Evolutionary conservation across 2,888 invertebrate genomes (phyloP), one percentile per base, ranked within the genome.

Genomic region (Tenthredo notha): DNA sequence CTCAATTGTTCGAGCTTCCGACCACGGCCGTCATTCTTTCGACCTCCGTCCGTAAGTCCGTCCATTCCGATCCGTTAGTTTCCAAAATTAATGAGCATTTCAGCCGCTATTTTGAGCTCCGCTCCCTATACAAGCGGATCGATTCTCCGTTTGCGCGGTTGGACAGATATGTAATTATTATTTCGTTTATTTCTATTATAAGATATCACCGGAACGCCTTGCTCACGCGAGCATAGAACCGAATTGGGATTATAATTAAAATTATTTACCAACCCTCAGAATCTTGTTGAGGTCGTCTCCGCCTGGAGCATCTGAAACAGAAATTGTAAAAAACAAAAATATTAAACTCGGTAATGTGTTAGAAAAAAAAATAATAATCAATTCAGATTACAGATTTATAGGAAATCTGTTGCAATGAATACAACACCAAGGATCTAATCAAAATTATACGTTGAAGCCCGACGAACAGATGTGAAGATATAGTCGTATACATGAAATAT

Each of bases 241-340:
- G 67, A 67, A 18, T n/a, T n/a, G 21, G 43, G 21, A 74, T 40
- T 74, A 43, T 54, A 77, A 77, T 33, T 18, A 33, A 15, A 43
- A 54, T 54, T 40, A 37, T 40, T 80, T 58, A 74, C 80, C 37
- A 33, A 80, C 61, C 80, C 80, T 80, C 58, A 80, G 80, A 61
- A 61, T 80, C n/a, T 58, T 61, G 25, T 80, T n/a, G 61, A 80
- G 80, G 61, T 61, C 40, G 37, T 37, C n/a, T 80, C 61, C 80
- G 21, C 61, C 58, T 40, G 80, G 58, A 80, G 80, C 80, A 80
- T 80, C 80, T 80, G 80, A 21, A 80, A 80, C 80, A 80, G 61
- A 80, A 80, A 78, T 54, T n/a, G 3, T 37, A 54, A 18, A 29
- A 37, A n/a, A 15, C 18, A n/a, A 37, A 70, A 18, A 9, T n/a